Conservation (phyloP, 2,888 invertebrate species). For the Amitus sp. region DNA sequence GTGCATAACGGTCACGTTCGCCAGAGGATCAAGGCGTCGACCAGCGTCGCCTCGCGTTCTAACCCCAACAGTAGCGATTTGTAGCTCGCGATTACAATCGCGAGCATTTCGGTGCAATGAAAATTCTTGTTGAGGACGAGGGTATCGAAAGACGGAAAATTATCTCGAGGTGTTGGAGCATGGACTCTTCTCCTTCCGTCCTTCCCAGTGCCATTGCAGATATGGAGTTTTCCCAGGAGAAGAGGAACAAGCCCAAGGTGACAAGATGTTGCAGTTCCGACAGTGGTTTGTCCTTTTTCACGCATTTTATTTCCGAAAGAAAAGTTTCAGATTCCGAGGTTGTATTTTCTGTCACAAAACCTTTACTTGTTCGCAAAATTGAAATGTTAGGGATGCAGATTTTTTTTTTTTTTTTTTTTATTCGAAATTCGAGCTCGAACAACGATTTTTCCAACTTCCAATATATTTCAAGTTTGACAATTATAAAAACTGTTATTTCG, state of each 20-base stretch:
- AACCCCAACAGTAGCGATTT: conserved; percentile 17
- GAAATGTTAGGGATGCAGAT: too few species aligned
- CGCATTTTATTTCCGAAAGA: background rate
- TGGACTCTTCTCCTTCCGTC: conserved; percentile 71
- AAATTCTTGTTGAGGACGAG: conserved; percentile 55
- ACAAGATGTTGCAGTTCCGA: conserved; percentile 68
- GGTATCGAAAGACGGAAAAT: conserved; percentile 55
- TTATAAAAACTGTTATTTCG: too few species aligned
- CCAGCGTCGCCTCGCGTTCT: too few species aligned
- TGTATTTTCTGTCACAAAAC: too few species aligned
- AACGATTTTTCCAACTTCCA: too few species aligned
- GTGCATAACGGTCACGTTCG: too few species aligned
- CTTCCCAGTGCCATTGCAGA: conserved; percentile 70
- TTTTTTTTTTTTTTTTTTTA: too few species aligned
- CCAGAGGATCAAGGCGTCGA: too few species aligned
- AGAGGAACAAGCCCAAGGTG: conserved; percentile 53
- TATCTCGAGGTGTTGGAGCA: conserved; percentile 62
- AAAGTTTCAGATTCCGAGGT: too few species aligned
- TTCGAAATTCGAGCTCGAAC: too few species aligned
- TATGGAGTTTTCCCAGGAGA: conserved; percentile 57
- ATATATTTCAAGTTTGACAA: too few species aligned
- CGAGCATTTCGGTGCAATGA: conserved; percentile 51
- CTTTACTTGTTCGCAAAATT: too few species aligned
- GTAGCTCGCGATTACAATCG: conserved; percentile 46
- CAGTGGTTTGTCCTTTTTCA: conserved; percentile 56